phyloP scores from a whole-genome alignment of 2,797 vertebrate genomes.

The Molossus alvarezi region DNA sequence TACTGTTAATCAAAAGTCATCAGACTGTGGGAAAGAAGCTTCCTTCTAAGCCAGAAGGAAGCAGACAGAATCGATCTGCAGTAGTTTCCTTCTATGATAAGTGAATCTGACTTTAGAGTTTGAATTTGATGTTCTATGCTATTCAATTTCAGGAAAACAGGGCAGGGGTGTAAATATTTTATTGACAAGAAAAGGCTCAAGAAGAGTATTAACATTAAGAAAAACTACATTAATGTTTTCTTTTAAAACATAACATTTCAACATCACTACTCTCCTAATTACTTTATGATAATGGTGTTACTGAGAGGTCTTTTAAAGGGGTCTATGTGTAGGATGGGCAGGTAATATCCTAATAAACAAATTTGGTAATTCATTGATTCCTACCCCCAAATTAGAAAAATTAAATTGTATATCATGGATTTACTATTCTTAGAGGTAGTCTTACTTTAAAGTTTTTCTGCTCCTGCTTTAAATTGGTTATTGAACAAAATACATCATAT shows the following conservation, averaged over 20 bases:
- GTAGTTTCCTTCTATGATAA: neutral
- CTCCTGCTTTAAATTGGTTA: constrained; percentile 16
- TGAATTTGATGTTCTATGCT: neutral
- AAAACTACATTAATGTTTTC: neutral
- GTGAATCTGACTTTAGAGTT: neutral
- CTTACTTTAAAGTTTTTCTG: neutral
- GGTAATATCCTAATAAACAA: neutral
- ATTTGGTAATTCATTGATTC: neutral
- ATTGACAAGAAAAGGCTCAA: neutral
- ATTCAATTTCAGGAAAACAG: neutral
- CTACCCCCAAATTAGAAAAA: neutral
- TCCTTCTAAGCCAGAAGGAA: constrained; percentile 3
- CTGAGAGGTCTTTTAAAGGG: neutral
- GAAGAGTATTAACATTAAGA: constrained; percentile 2
- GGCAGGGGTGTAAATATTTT: neutral
- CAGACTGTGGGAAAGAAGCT: neutral
- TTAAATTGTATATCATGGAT: neutral
- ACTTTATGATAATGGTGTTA: neutral
- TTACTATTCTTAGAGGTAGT: neutral
- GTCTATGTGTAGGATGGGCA: neutral
- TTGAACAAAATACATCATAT: neutral
- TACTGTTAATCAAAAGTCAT: neutral
- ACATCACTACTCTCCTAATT: neutral
- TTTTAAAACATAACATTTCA: neutral
- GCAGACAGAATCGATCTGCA: accelerated